phyloP scores from a whole-genome alignment of 2,888 invertebrate species.

The Thysanoteuthis rhombus region DNA sequence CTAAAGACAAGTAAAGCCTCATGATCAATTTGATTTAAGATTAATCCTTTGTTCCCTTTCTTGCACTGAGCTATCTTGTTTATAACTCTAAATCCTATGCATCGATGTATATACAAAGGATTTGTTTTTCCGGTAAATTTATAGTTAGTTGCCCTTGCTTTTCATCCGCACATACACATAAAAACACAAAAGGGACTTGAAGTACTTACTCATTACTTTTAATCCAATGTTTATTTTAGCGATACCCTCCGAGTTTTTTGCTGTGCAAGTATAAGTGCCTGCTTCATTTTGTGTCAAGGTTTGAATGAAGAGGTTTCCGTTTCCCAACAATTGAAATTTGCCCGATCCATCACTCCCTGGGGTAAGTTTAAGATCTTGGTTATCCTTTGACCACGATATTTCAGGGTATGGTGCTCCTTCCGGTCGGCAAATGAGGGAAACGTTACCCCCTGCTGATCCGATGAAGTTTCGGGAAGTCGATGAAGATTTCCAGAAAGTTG shows the following conservation, averaged over 20 bases:
- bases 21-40: too few relatives aligned
- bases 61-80: too few relatives aligned
- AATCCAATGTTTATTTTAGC: slow-evolving; percentile 49
- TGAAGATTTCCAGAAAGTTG: slow-evolving; percentile 89
- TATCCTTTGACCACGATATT: slow-evolving; percentile 90
- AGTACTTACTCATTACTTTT: slow-evolving; percentile 51
- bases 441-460: slow-evolving; percentile 90
- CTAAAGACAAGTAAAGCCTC: too few relatives aligned
- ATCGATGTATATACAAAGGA: too few relatives aligned
- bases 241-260: slow-evolving; percentile 51
- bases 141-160: too few relatives aligned
- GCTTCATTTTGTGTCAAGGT: slow-evolving; percentile 46
- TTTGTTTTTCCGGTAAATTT: too few relatives aligned
- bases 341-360: slow-evolving; percentile 34
- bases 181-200: too few relatives aligned
- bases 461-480: slow-evolving; percentile 86
- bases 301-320: slow-evolving; percentile 85
- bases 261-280: slow-evolving; percentile 58
- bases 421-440: slow-evolving; percentile 87
- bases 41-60: too few relatives aligned
- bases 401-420: slow-evolving; percentile 86
- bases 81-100: too few relatives aligned
- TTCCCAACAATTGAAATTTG: slow-evolving; percentile 77
- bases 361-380: slow-evolving; percentile 56
- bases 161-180: too few relatives aligned